Base-by-base conservation (phyloP, 2,797 vertebrate genomes). In the Paguma larvata region DNA sequence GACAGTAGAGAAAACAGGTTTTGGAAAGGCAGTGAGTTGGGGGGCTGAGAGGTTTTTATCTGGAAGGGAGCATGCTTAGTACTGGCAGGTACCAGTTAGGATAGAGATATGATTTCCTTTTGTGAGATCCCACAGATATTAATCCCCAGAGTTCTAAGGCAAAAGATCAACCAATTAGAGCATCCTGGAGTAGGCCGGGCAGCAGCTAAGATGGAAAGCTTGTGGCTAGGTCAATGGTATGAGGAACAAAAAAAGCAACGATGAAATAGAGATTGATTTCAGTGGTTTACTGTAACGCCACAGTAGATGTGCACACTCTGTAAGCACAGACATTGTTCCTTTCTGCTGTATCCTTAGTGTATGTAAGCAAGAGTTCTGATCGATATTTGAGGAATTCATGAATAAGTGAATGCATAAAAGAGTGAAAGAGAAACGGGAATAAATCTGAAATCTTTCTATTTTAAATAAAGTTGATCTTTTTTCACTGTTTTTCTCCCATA, bases 401-500 rank as follows among this genome's bases (percentile, higher is more conserved):
- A 72, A 5, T 51, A 84, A 18, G 10, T 18, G 2, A 80, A 87
- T 62, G 38, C 48, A 38, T 85, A 9, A 38, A 80, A 77, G 46
- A 41, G 21, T 15, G 38, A 67, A 62, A 93, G 51, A 48, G 30
- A 82, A 91, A 53, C 77, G 16, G 30, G 2, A 89, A 48, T 32
- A 73, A n/a, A 84, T 62, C 14, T 85, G 84, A 82, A 65, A 6
- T 16, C 3, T 56, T 18, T 89, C 18, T 53, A 82, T 70, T 70
- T 79, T 85, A 91, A 83, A 79, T 78, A 90, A 94, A 85, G 65
- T 11, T 70, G 9, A 48, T 48, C 3, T 75, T 93, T 92, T 68
- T n/a, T 46, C n/a, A 77, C 41, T 85, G 5, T 41, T 65, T n/a
- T 90, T 46, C 11, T 67, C 13, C 7, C 4, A 73, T 18, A 5